phyloP scores from a whole-genome alignment of 1,140 invertebrate species.

The Periplaneta americana region DNA sequence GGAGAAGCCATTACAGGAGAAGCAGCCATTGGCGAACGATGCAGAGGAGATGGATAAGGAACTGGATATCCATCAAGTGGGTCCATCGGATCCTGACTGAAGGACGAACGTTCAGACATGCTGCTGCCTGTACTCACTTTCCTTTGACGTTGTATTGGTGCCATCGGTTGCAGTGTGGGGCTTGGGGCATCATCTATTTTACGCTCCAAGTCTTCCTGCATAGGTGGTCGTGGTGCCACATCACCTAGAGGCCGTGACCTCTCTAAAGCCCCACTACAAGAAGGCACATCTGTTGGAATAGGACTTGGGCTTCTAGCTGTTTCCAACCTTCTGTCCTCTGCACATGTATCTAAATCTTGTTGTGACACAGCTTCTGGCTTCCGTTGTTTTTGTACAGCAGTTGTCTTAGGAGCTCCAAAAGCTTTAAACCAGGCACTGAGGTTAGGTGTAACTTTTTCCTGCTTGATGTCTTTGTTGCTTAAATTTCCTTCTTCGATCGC shows the following conservation, averaged over 20 bases:
- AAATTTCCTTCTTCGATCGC: slow-evolving; percentile 35
- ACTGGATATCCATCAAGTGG: slow-evolving; percentile 44
- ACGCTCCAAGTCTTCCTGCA: background rate
- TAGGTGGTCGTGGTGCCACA: background rate
- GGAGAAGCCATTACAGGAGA: slow-evolving; percentile 50
- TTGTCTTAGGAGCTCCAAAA: slow-evolving; percentile 70
- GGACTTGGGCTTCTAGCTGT: background rate
- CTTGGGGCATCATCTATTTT: slow-evolving; percentile 2
- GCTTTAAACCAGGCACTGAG: slow-evolving; percentile 87
- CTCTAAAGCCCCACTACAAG: background rate
- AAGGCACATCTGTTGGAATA: background rate
- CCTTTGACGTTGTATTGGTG: slow-evolving; percentile 39
- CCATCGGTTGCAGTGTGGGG: background rate
- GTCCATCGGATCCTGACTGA: slow-evolving; percentile 63
- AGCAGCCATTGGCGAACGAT: slow-evolving; percentile 49
- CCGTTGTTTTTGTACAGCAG: slow-evolving; percentile 28
- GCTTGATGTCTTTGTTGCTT: slow-evolving; percentile 36
- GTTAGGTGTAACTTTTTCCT: slow-evolving; percentile 72
- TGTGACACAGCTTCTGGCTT: slow-evolving; percentile 20
- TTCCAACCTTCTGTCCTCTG: background rate
- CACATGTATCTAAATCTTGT: slow-evolving; percentile 30
- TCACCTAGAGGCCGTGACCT: background rate
- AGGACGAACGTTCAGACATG: slow-evolving; percentile 65
- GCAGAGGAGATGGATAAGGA: slow-evolving; percentile 56
- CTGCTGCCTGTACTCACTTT: slow-evolving; percentile 66